Base-by-base conservation (phyloP, 2,113 vertebrate genomes). In the Etheostoma cragini region DNA sequence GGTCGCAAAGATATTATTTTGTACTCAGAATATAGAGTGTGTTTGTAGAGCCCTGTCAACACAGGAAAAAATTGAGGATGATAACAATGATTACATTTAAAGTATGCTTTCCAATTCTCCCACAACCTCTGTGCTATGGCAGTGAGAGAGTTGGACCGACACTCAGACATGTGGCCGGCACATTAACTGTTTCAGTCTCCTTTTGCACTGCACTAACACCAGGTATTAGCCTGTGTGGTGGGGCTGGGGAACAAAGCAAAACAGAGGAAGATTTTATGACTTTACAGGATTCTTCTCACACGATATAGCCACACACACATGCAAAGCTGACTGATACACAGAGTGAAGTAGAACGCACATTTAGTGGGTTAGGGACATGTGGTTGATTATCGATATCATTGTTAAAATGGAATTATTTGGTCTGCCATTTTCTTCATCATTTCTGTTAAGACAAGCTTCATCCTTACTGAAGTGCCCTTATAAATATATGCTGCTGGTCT, bases 271-370 rank as follows among this genome's bases (percentile, higher is more conserved):
- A 80, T 88, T 91, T 87, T 66, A 74, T 45, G 78, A 85, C 81
- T 91, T 91, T 84, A 80, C 69, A 33, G 83, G 90, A 84, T 84
- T 80, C 65, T 19, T 78, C 69, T 83, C 87, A 87, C 88, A 88
- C 80, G 78, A 89, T 57, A 88, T 3, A 45, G 22, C 52, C 60
- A 72, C 81, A 81, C 61, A 53, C 83, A 70, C 84, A 72, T 35
- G 72, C 58, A 53, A 54, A 16, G 52, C 66, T 26, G 54, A 2
- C 24, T 13, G 22, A 11, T 30, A 38, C n/a, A 22, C 38, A 26
- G 49, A 17, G 35, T 7, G 47, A 69, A 52, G 5, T 8, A n/a
- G 67, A 42, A 5, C 42, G 13, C 38, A 15, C 19, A 14, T 13
- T 35, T 0, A 8, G 26, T 15, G 62, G 38, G 8, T 52, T 17